Conservation (phyloP, 1,140 invertebrate genomes). For the Batillaria attramentaria region DNA sequence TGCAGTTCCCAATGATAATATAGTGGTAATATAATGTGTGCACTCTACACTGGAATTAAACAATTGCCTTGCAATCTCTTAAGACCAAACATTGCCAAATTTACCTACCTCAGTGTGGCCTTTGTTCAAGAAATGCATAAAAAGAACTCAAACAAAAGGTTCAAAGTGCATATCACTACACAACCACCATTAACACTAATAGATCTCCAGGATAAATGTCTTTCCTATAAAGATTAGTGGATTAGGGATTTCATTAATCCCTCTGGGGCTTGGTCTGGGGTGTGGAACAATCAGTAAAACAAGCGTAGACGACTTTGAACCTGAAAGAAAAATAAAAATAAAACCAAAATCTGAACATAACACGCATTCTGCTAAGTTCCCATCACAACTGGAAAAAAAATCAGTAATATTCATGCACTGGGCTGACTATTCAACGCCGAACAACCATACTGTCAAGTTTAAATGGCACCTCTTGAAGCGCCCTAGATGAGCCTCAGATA, state of each 20-base stretch:
- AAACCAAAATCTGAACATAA: not conserved
- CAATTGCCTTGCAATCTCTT: no score
- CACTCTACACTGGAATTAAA: not conserved
- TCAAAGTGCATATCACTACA: no score
- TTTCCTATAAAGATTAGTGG: not conserved
- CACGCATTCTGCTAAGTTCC: not conserved
- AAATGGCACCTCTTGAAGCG: not conserved
- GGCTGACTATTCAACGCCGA: not conserved
- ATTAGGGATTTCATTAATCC: conserved; percentile 1
- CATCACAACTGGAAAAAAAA: not conserved
- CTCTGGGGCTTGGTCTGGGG: no score
- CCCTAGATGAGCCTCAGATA: not conserved
- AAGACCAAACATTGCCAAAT: no score
- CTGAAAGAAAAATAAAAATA: not conserved
- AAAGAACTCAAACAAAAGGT: no score
- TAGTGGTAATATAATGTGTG: no score
- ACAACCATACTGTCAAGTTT: no score
- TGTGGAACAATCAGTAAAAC: no score
- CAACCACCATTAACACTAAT: not conserved
- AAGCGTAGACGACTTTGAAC: not conserved
- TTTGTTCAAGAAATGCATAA: no score
- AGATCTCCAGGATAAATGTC: not conserved
- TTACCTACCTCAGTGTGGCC: no score
- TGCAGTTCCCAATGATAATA: no score
- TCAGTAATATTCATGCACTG: not conserved